phyloP scores from a whole-genome alignment of 1,140 invertebrate genomes.

The Pogonus chalceus region DNA sequence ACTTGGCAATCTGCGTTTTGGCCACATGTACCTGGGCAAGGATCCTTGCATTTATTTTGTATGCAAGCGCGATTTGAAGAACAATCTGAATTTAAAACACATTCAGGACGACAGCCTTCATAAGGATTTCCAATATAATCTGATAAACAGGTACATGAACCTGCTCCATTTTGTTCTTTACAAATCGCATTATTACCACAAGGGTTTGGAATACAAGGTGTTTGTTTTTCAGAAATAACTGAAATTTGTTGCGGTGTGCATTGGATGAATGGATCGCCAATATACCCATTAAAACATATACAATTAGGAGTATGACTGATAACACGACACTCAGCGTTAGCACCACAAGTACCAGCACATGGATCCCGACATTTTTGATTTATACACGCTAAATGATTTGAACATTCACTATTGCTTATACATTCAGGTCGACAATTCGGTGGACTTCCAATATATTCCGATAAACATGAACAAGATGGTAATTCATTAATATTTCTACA shows the following conservation, averaged over 20 bases:
- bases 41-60: constrained; percentile 57
- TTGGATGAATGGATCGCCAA: constrained; percentile 66
- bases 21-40: constrained; percentile 60
- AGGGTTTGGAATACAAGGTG: constrained; percentile 31
- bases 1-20: constrained; percentile 58
- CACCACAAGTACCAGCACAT: constrained; percentile 70
- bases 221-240: constrained; percentile 30
- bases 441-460: constrained; percentile 52
- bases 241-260: constrained; percentile 37
- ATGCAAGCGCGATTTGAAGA: constrained; percentile 54
- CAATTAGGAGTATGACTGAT: constrained; percentile 59
- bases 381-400: constrained; percentile 49
- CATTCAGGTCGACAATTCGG: constrained; percentile 58
- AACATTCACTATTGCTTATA: constrained; percentile 50
- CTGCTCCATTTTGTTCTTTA: constrained; percentile 52
- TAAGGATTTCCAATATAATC: constrained; percentile 61
- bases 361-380: constrained; percentile 60
- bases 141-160: constrained; percentile 61
- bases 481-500: constrained; percentile 72
- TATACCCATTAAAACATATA: constrained; percentile 68
- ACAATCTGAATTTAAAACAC: constrained; percentile 57
- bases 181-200: constrained; percentile 70
- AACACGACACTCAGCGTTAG: constrained; percentile 62
- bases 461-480: constrained; percentile 64
- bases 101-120: constrained; percentile 58